phyloP scores from a whole-genome alignment of 2,888 invertebrate genomes.

The Cephus nigrinus region DNA sequence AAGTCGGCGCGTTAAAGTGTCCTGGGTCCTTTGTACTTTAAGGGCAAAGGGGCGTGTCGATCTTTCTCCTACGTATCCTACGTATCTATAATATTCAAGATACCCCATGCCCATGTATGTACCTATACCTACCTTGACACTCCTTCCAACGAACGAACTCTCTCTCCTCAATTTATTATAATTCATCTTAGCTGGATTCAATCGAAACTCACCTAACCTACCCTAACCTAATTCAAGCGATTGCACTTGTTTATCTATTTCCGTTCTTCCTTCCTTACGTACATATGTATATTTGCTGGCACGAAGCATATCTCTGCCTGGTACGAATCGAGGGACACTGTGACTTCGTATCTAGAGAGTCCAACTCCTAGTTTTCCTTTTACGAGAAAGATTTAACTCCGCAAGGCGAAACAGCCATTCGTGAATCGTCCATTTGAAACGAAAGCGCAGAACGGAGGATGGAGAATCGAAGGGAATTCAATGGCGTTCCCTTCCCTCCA shows the following conservation, averaged over 20 bases:
- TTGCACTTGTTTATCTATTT: not conserved
- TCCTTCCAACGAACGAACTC: not conserved
- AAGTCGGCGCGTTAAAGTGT: slow-evolving; percentile 2
- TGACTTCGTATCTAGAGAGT: not conserved
- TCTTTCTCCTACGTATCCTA: not conserved
- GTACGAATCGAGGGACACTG: not conserved
- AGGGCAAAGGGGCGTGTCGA: not conserved
- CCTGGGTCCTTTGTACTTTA: not conserved
- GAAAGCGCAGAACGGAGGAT: no score
- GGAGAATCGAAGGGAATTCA: no score
- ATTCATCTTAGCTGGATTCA: no score
- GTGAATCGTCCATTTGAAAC: no score
- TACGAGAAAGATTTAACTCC: not conserved
- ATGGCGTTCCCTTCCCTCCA: no score
- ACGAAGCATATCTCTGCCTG: no score
- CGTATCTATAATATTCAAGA: no score
- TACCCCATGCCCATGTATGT: not conserved
- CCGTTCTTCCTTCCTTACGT: no score
- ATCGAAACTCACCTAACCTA: not conserved
- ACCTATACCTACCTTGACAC: not conserved
- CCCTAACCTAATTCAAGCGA: not conserved
- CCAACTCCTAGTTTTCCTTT: not conserved
- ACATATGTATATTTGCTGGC: no score
- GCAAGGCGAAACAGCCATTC: no score
- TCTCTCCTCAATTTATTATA: no score